phyloP scores from a whole-genome alignment of 2,797 vertebrate species.

The Poecilia velifera region DNA sequence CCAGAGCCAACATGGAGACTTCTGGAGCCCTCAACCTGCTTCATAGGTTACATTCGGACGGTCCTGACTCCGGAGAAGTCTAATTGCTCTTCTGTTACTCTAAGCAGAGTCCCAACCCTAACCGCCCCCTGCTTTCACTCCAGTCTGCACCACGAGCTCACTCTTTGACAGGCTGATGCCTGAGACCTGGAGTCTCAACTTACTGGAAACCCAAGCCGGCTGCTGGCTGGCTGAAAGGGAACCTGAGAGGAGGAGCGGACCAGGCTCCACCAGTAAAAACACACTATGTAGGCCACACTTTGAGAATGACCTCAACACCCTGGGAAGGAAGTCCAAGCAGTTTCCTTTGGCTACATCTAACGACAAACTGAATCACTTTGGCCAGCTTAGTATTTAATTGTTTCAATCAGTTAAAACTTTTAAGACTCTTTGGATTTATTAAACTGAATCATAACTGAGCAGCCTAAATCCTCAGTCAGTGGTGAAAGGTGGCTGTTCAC shows the following conservation, averaged over 20 bases:
- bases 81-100: constrained; percentile 36
- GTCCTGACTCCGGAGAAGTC: constrained; percentile 28
- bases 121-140: constrained; percentile 5
- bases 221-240: constrained; percentile 25
- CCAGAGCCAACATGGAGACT: constrained; percentile 29
- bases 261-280: constrained; percentile 20
- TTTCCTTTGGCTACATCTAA: not conserved
- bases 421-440: not conserved
- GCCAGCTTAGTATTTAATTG: not conserved
- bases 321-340: not conserved
- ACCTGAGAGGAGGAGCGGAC: constrained; percentile 45
- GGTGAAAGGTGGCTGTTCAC: not conserved
- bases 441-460: not conserved
- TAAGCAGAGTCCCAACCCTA: constrained; percentile 40
- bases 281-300: not conserved
- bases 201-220: constrained; percentile 58
- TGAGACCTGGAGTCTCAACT: constrained; percentile 54
- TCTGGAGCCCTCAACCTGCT: constrained; percentile 28
- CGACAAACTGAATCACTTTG: not conserved
- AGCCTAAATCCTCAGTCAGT: not conserved
- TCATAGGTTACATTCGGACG: constrained; percentile 46
- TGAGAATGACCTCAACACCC: not conserved
- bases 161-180: constrained; percentile 63
- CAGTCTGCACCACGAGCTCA: constrained; percentile 33
- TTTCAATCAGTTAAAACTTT: not conserved